Conservation (phyloP, 2,888 invertebrate genomes). For the Digitonthophagus gazella region DNA sequence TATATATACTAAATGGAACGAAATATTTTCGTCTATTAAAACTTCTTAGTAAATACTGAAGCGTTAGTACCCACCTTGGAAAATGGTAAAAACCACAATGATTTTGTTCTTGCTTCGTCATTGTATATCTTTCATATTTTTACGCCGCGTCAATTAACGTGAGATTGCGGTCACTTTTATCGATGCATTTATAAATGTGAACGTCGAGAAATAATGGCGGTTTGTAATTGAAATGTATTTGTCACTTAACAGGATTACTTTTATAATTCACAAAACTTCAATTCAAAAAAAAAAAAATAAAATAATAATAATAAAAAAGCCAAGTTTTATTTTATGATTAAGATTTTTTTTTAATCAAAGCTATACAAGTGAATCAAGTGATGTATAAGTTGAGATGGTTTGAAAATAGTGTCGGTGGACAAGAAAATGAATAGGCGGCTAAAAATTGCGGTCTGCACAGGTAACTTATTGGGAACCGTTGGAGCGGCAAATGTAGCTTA, state of each 20-base stretch:
- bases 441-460: conserved; percentile 48
- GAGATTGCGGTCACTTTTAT: background rate
- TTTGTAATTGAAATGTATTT: too few relatives aligned
- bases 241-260: too few relatives aligned
- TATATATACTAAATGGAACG: too few relatives aligned
- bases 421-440: conserved; percentile 39
- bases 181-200: background rate
- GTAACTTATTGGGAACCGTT: conserved; percentile 48
- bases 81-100: background rate
- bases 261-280: background rate
- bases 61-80: too few relatives aligned
- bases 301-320: background rate
- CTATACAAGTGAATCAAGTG: background rate
- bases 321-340: background rate
- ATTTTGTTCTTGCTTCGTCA: background rate
- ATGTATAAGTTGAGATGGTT: background rate
- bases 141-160: too few relatives aligned
- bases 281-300: background rate
- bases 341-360: background rate
- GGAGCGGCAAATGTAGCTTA: conserved; percentile 52
- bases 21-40: too few relatives aligned
- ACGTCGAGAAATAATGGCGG: too few relatives aligned
- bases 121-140: background rate
- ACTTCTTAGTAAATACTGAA: too few relatives aligned
- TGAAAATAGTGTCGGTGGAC: conserved; percentile 15